Evolutionary conservation across 1,140 invertebrate species (phyloP), one percentile per base, ranked within the genome.

Genomic region (Pectinophora gossypiella): DNA sequence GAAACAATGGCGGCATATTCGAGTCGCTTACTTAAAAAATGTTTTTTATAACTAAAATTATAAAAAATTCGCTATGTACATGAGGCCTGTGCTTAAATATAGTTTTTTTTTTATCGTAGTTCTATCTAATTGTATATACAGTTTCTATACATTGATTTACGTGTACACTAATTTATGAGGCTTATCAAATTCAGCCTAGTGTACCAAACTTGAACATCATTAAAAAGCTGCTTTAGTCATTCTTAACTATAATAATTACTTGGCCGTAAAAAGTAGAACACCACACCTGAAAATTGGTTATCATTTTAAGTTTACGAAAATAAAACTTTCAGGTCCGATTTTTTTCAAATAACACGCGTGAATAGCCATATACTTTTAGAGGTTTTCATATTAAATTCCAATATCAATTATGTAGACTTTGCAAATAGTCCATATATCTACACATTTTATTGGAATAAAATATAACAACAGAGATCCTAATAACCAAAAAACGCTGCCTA

Each of bases 11-110:
- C 48, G 21, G 27, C 1, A 12, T 32, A 7, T 12, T 32, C 2
- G 19, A 51, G 22, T 15, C 36, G 19, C 13, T 21, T 42, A 42
- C n/a, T 19, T 16, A 1, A 12, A 32, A 32, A 32, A 13, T 19
- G 36, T 5, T 19, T 20, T 22, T 54, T 43, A 38, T 46, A 52
- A 36, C 18, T 48, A 61, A 64, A 63, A 59, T 20, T n/a, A n/a
- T n/a, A n/a, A n/a, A n/a, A n/a, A 64, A 67, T 20, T 43, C 21
- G 73, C 71, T 83, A 83, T 83, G 35, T 83, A 83, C 79, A 83
- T 53, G 58, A 71, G 75, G 76, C 72, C 64, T 58, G 2, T 32
- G 6, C 27, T 32, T 32, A 32, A 32, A 32, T 32, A 32, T 32
- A 32, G 27, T 32, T 32, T 2, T 32, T 3, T 12, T 3, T n/a